A percentile compares a stretch with the other conserved stretches of the same genome.
These are phyloP conservation scores for Antennarius maculatus DNA, from an alignment of 2,797 vertebrate species.

Conservation along the genomic window DNA sequence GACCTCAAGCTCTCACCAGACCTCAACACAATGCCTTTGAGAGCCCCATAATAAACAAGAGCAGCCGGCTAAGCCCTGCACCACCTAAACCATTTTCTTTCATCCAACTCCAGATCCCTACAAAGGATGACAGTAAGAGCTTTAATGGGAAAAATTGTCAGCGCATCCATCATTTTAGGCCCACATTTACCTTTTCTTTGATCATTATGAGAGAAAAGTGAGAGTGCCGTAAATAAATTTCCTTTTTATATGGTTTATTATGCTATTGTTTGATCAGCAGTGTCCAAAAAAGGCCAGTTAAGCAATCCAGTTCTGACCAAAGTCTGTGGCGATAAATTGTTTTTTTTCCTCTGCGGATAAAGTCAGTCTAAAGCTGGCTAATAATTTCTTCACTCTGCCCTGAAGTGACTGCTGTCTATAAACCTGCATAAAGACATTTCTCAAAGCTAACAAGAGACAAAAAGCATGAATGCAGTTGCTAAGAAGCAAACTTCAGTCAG, in stretches of 20 bases:
- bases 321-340: conserved; percentile 37
- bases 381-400: conserved; percentile 48
- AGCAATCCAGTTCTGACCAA: conserved; percentile 17
- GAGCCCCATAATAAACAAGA: conserved; percentile 39
- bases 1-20: conserved; percentile 18
- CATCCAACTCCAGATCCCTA: conserved; percentile 45
- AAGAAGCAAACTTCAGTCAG: conserved; percentile 8
- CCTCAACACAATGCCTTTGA: conserved; percentile 32
- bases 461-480: conserved; percentile 4
- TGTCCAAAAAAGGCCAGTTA: conserved; percentile 13
- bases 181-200: conserved; percentile 28
- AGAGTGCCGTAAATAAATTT: conserved; percentile 14
- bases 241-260: conserved; percentile 11
- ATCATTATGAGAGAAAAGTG: conserved; percentile 34
- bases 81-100: conserved; percentile 16
- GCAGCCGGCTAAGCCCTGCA: conserved; percentile 8
- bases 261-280: background rate
- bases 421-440: conserved; percentile 32
- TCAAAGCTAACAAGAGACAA: conserved; percentile 8
- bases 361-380: conserved; percentile 54
- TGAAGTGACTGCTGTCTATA: conserved; percentile 41
- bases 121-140: conserved; percentile 26
- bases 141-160: conserved; percentile 38
- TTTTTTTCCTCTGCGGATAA: conserved; percentile 38
- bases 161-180: conserved; percentile 22